Conservation (phyloP, 2,113 vertebrate species). For the Plecotus auritus region DNA sequence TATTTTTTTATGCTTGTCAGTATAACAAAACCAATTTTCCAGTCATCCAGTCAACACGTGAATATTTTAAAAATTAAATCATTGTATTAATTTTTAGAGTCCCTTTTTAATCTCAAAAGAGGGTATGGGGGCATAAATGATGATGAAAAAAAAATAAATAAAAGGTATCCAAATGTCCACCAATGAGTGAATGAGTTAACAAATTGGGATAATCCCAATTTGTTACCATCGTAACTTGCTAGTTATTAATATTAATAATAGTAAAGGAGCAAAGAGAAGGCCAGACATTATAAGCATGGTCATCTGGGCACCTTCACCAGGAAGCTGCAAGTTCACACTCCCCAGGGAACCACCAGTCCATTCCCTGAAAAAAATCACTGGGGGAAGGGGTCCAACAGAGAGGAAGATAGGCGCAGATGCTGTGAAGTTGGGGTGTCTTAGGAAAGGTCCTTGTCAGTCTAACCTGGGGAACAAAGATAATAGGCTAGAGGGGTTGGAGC, state of each 20-base stretch:
- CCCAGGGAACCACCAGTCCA: not conserved
- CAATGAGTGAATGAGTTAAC: not conserved
- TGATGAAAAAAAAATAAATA: not conserved
- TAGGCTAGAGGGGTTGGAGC: not conserved
- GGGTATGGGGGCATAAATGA: too few species aligned
- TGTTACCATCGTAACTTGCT: too few species aligned
- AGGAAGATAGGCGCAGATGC: not conserved
- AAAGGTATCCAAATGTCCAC: not conserved
- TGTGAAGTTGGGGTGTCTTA: not conserved
- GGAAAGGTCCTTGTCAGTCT: not conserved
- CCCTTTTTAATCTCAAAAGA: not conserved
- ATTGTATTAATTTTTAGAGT: not conserved
- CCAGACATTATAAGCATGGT: too few species aligned
- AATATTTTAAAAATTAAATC: constrained; percentile 3
- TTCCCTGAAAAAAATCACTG: not conserved
- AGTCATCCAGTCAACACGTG: not conserved
- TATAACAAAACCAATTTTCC: not conserved
- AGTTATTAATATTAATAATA: too few species aligned
- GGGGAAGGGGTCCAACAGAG: not conserved
- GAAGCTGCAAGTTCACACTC: too few species aligned
- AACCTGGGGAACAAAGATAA: not conserved
- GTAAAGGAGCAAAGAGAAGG: too few species aligned
- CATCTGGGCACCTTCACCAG: too few species aligned
- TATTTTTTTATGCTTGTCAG: not conserved
- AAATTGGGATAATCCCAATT: not conserved